Conservation (phyloP, 1,140 invertebrate species). For the Diorhabda sublineata region DNA sequence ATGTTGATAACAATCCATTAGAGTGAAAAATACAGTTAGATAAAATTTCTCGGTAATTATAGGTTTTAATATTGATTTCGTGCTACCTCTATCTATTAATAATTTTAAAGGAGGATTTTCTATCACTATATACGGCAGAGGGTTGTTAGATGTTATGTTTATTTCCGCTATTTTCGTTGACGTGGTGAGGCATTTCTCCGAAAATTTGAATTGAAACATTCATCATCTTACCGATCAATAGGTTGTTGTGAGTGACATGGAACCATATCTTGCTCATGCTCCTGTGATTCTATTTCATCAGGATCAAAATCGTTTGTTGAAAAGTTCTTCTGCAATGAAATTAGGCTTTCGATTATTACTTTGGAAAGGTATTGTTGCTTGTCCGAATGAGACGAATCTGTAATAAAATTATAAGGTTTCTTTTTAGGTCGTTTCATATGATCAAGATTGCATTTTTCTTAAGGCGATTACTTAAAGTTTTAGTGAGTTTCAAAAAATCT, state of each 20-base stretch:
- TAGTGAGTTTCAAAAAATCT: too few species aligned
- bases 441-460: too few species aligned
- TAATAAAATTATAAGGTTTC: too few species aligned
- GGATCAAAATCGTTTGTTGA: background rate
- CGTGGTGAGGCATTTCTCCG: background rate
- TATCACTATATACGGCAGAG: background rate
- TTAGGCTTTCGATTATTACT: background rate
- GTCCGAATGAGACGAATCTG: too few species aligned
- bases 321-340: conserved; percentile 3
- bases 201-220: background rate
- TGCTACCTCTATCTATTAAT: background rate
- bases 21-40: background rate
- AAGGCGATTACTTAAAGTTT: too few species aligned
- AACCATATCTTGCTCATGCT: too few species aligned
- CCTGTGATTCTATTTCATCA: background rate
- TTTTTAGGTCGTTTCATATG: too few species aligned
- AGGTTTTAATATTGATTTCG: background rate
- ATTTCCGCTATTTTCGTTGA: background rate
- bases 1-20: background rate
- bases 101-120: background rate
- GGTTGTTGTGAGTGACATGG: too few species aligned
- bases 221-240: too few species aligned
- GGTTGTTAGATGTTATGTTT: background rate
- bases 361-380: too few species aligned
- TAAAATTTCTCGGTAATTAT: background rate